Base-by-base conservation (phyloP, 2,113 vertebrate genomes). In the Ptyas mucosa region DNA sequence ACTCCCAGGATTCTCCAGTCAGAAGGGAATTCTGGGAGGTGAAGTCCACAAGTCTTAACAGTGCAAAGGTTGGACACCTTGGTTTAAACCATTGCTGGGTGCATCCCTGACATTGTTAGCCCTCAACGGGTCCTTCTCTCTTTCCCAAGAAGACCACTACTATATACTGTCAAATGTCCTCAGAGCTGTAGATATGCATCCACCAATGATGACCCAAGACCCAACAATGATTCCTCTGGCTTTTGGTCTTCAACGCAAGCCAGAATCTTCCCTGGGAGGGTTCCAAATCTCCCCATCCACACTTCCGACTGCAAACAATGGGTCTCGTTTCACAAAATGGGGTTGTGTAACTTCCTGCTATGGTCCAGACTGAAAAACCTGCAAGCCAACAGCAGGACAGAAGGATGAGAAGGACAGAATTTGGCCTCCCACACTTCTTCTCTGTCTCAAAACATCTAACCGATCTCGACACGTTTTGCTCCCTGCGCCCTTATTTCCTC, bases 31-130 rank as follows among this genome's bases (percentile, higher is more conserved):
- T 64, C 61, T 64, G 26, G 61, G 61, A 64, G 61, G 12, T 64
- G 61, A 64, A 29, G 61, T 64, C 26, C 61, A 64, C 26, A 64
- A 64, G 61, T 64, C 26, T 64, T 64, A 64, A 64, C 1, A 10
- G 10, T 26, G 26, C 10, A 10, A 64, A 29, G 24, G 1, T 64
- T 29, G 26, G 61, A 64, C 26, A 64, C 26, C 61, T 10, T 5
- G 26, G 61, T 64, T 64, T 29, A 97, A 97, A 97, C 97, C 97
- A 98, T 97, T 96, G 97, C 95, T 85, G 93, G 93, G 94, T 90
- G 94, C 10, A 95, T 94, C 94, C 93, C 94, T 46, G 51, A 69
- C 0, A n/a, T 95, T 93, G 89, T 94, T 75, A 92, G 92, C 26
- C 89, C 89, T 75, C 69, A 75, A 18, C 81, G 75, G n/a, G 51